phyloP scores from a whole-genome alignment of 2,113 vertebrate genomes.

The Columba livia region DNA sequence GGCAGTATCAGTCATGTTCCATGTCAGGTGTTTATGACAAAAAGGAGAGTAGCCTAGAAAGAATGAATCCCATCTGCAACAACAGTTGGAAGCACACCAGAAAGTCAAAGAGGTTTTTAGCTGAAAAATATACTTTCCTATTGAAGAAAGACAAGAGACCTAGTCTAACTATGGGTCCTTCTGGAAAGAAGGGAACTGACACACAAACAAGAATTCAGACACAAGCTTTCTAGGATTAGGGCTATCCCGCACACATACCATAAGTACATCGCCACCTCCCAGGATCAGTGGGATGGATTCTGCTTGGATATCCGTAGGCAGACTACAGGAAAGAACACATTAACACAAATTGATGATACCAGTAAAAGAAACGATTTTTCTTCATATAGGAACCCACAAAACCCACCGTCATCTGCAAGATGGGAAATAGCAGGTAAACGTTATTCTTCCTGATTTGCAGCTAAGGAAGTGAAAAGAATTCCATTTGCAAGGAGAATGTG shows the following conservation, averaged over 20 bases:
- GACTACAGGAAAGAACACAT: conserved; percentile 68
- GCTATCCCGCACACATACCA: conserved; percentile 82
- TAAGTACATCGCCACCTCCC: conserved; percentile 96
- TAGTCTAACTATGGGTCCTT: background rate
- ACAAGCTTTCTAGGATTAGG: background rate
- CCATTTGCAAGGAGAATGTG: background rate
- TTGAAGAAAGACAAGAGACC: background rate
- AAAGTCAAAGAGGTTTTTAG: background rate
- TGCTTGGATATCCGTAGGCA: conserved; percentile 97
- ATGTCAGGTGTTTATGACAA: background rate
- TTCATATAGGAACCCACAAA: background rate
- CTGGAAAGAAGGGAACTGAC: background rate
- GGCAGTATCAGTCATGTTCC: background rate
- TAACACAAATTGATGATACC: background rate
- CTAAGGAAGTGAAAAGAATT: background rate
- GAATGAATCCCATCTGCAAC: background rate
- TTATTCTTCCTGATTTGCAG: background rate
- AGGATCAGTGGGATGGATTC: conserved; percentile 95
- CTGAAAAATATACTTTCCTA: background rate
- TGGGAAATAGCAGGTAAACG: background rate
- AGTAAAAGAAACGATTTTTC: background rate
- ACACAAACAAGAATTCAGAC: background rate
- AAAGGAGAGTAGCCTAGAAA: background rate
- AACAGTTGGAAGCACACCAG: background rate
- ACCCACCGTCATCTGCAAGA: background rate